Conservation (phyloP, 2,888 invertebrate genomes). For the Meandrusa payeni region DNA sequence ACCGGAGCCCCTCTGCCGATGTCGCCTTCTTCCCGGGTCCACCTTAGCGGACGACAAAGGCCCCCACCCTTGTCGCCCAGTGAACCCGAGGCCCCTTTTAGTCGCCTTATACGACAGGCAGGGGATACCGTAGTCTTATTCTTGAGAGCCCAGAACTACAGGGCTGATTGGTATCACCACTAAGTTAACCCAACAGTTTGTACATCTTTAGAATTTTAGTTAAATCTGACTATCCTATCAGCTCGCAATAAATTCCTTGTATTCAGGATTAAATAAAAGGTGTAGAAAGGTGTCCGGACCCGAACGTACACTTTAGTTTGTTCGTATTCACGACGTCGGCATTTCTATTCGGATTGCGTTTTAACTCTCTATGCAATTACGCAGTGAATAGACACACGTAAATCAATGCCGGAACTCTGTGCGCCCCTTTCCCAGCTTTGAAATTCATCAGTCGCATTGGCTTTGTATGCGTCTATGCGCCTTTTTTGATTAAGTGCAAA, state of each 20-base stretch:
- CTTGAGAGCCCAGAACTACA: too few relatives aligned
- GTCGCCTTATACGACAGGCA: too few relatives aligned
- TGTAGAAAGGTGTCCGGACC: constrained; percentile 38
- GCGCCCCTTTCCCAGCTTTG: constrained; percentile 21
- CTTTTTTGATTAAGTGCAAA: background rate
- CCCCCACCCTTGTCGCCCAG: too few relatives aligned
- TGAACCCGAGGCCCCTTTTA: too few relatives aligned
- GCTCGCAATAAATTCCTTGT: constrained; percentile 3
- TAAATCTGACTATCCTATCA: too few relatives aligned
- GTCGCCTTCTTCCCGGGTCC: too few relatives aligned
- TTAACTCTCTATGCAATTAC: constrained; percentile 50
- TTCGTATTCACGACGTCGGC: constrained; percentile 36
- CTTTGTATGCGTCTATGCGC: constrained; percentile 11
- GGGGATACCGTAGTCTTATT: too few relatives aligned
- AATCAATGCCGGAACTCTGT: constrained; percentile 40
- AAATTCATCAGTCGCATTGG: constrained; percentile 12
- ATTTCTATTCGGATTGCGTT: constrained; percentile 41
- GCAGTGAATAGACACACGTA: constrained; percentile 42
- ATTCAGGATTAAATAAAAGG: constrained; percentile 35
- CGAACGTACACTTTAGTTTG: constrained; percentile 45
- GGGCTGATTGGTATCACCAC: too few relatives aligned
- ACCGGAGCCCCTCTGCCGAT: too few relatives aligned
- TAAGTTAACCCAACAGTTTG: too few relatives aligned
- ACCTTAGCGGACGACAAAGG: too few relatives aligned
- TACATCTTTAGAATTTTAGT: too few relatives aligned